These are phyloP conservation scores for Eulemur macaco DNA, from an alignment of 2,113 vertebrate genomes.

Conservation along the genomic window DNA sequence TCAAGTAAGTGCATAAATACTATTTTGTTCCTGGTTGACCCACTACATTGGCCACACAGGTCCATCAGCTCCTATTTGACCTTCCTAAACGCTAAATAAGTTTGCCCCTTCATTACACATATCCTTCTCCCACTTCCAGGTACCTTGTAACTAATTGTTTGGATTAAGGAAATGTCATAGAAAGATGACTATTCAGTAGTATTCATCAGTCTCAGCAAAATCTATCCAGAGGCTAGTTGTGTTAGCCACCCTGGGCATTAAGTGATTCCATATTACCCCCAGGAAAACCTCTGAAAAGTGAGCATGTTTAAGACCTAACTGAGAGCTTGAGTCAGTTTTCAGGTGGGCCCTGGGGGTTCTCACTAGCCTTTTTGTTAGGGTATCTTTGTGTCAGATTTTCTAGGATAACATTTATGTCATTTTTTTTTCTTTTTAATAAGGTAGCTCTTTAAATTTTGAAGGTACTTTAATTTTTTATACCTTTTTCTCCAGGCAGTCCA, in stretches of 20 bases:
- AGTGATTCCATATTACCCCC: neutral
- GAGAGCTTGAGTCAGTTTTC: neutral
- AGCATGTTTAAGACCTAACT: neutral
- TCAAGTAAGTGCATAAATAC: conserved; percentile 84
- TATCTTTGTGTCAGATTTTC: neutral
- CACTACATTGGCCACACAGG: neutral
- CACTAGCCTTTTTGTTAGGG: neutral
- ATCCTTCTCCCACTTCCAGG: neutral
- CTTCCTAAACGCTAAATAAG: neutral
- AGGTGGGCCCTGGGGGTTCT: neutral
- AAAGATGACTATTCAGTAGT: neutral
- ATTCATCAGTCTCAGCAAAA: neutral
- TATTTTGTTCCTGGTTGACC: neutral
- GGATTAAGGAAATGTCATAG: neutral
- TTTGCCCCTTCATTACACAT: neutral
- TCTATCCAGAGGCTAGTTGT: neutral
- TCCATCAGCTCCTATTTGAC: neutral
- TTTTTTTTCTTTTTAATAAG: neutral
- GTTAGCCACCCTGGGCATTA: neutral
- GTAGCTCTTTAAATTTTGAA: neutral
- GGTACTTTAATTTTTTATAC: neutral
- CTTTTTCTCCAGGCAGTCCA: neutral
- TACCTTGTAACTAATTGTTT: neutral
- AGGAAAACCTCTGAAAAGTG: neutral
- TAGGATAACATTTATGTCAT: neutral